Conservation (phyloP, 2,113 vertebrate genomes). For the Papio anubis region DNA sequence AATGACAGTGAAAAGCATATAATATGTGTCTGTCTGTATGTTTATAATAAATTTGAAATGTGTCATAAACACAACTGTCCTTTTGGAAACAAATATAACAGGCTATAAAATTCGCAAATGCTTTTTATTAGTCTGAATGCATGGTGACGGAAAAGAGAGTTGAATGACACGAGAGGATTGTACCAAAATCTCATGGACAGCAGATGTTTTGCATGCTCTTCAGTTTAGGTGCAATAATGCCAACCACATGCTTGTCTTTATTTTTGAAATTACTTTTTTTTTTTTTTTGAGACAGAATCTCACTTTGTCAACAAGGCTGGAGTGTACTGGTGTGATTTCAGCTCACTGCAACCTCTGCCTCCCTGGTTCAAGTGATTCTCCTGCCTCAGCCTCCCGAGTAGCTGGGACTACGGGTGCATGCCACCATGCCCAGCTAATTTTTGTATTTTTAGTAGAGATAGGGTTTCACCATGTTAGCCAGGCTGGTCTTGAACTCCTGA, state of each 20-base stretch:
- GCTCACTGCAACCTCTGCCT: too few species aligned
- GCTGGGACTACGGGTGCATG: too few species aligned
- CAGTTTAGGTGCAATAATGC: conserved; percentile 47
- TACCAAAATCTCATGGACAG: conserved; percentile 45
- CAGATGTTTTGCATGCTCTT: conserved; percentile 68
- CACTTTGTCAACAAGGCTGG: too few species aligned
- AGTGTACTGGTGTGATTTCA: too few species aligned
- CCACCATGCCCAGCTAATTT: too few species aligned
- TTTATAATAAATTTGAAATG: conserved; percentile 35
- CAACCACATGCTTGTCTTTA: conserved; percentile 61
- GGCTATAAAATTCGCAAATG: conserved; percentile 67
- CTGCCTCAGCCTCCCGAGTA: too few species aligned
- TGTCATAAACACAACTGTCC: conserved; percentile 46
- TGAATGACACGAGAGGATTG: neutral
- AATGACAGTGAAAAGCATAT: neutral
- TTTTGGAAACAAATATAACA: conserved; percentile 65
- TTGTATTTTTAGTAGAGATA: too few species aligned
- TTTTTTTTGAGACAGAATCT: too few species aligned
- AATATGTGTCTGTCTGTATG: conserved; percentile 8
- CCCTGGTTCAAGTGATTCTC: too few species aligned
- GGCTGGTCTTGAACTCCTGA: too few species aligned
- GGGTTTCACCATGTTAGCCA: too few species aligned
- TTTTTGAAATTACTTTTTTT: conserved; percentile 66
- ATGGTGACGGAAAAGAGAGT: conserved; percentile 42
- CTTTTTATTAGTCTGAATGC: conserved; percentile 52